A percentile compares a stretch with the other conserved stretches of the same genome.
Conservation (phyloP, 2,797 vertebrate genomes). For the Thamnophis elegans region DNA sequence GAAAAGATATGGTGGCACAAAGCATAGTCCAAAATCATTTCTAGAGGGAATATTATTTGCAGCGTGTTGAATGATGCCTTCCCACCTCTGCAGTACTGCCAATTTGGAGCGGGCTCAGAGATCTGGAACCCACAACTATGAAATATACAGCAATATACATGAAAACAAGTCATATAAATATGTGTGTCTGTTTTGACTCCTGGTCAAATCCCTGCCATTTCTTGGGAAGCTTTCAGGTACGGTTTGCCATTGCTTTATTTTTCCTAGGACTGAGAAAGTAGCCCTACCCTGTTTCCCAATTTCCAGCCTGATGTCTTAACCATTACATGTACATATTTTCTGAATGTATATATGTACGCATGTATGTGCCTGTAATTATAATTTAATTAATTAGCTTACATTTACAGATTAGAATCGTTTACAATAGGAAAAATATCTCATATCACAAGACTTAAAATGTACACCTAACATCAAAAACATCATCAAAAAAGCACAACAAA, state of each 20-base stretch:
- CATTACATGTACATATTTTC: background rate
- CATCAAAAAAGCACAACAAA: too few species aligned
- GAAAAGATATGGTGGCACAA: background rate
- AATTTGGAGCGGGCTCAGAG: background rate
- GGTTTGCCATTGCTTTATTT: background rate
- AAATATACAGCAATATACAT: background rate
- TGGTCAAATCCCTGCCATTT: background rate
- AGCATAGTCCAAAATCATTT: background rate
- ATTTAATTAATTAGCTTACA: background rate
- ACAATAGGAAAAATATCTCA: background rate
- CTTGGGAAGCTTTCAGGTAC: background rate
- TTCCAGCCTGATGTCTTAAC: background rate
- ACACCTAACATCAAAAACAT: too few species aligned
- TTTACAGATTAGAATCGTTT: background rate
- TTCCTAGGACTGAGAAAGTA: background rate
- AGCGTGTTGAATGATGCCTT: background rate
- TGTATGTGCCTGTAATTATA: background rate
- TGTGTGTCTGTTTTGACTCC: background rate
- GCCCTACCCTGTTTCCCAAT: background rate
- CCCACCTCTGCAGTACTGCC: background rate
- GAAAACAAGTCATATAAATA: background rate
- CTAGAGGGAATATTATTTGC: background rate
- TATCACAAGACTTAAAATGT: too few species aligned
- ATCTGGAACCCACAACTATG: background rate
- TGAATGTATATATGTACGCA: background rate